Evolutionary conservation across 2,888 invertebrate genomes (phyloP), one percentile per base, ranked within the genome.

Genomic region (Ypsolopha sequella): DNA sequence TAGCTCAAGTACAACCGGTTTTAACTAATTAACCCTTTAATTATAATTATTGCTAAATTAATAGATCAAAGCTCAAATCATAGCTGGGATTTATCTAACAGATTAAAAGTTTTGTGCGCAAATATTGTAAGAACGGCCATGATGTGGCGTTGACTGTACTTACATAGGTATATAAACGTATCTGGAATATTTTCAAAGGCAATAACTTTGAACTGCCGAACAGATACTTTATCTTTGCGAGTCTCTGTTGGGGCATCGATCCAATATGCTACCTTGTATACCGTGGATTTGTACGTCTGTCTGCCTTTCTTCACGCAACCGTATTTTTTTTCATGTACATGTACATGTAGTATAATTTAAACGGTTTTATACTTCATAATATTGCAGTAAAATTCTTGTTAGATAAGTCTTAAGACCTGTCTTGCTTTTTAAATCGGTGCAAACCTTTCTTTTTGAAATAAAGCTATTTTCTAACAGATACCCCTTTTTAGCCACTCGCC

Each of bases 161-260:
- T 24, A 24, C 24, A 4, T 3, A 24, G 24, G 24, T 24, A 24
- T 4, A 24, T 24, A 24, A 24, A 24, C 24, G 24, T 24, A 24
- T 24, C 24, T 24, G 24, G 24, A 24, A 24, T 24, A 24, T 24
- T 24, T 24, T 24, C 24, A 24, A 24, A 24, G 24, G 24, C 24
- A 24, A 24, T 24, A 24, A 24, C 24, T 24, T 24, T 24, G 24
- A 24, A 24, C 24, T 24, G 24, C 24, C 11, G 43, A 14, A 14
- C 8, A 13, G 43, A 11, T 14, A 13, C 14, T 43, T 14, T 43
- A 43, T 43, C 43, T 43, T 43, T 43, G 13, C 43, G 14, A 13
- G 13, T 47, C 35, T 47, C 36, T 47, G 36, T 43, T 43, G 50
- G 41, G 43, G 34, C 50, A 50, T 50, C 50, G 50, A 50, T 50